Evolutionary conservation across 1,140 invertebrate genomes (phyloP), one percentile per base, ranked within the genome.

Genomic region (Brachionus manjavacas): DNA sequence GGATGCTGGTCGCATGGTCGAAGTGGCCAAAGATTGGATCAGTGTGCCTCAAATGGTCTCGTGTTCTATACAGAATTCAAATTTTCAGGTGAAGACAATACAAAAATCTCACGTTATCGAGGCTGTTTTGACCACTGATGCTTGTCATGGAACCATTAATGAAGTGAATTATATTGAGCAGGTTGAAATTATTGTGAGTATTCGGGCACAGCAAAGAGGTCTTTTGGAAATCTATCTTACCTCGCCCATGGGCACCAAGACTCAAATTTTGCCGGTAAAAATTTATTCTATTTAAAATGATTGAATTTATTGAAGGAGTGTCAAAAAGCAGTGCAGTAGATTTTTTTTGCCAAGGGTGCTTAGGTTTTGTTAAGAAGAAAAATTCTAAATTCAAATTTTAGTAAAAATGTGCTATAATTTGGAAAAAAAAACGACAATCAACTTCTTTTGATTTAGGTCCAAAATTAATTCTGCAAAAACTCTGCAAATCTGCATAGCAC

Each of bases 1-100:
- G 93, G 95, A 98, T 90, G 96, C 96, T 0, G 92, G 93, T 66
- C 94, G 94, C 2, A 98, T 98, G 96, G 96, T 98, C 6, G 91
- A 92, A 16, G 89, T 96, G 64, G 95, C 96, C 0, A 92, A 92
- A 85, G 91, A 90, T 70, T 98, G 96, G 96, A 91, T 92, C 85
- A 93, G 93, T 0, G 95, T 97, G 35, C 95, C 95, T 0, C 3
- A 39, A 4, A 84, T 84, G 83, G 28, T 41, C 1, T 35, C 83
- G 8, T 84, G 83, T 84, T 60, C 39, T 9, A 43, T 41, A 6
- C 20, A 39, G 8, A 81, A 68, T 46, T 84, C 81, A 11, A 84
- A 84, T 49, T 68, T 72, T 84, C 31, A 55, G 23, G 52, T 84
- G 2, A 68, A 49, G 43, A 68, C 43, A 66, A 23, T 74, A 7